phyloP scores from a whole-genome alignment of 2,797 vertebrate genomes.

The Rhabdomys pumilio region DNA sequence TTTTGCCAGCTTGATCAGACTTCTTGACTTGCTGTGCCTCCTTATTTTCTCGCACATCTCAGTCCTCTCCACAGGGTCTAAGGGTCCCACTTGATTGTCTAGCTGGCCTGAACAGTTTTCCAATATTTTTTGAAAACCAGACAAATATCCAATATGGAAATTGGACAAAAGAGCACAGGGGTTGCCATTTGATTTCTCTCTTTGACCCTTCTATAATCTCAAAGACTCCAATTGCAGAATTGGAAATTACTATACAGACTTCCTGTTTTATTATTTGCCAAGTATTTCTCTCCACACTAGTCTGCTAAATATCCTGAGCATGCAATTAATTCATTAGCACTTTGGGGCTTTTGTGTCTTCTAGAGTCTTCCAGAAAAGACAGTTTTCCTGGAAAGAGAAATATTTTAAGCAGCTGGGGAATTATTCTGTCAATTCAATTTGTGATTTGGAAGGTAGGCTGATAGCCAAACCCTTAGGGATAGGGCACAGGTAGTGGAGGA shows the following conservation, averaged over 20 bases:
- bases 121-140: slow-evolving; percentile 20
- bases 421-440: slow-evolving; percentile 63
- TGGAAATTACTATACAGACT: slow-evolving; percentile 41
- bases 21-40: too few relatives aligned
- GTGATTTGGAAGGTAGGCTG: background rate
- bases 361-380: slow-evolving; percentile 49
- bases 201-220: background rate
- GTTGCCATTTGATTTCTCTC: background rate
- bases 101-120: background rate
- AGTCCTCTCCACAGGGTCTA: too few relatives aligned
- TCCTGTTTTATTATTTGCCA: background rate
- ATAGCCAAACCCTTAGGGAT: background rate
- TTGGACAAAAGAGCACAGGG: background rate
- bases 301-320: background rate
- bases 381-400: slow-evolving; percentile 52
- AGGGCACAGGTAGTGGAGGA: background rate
- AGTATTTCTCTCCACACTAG: background rate
- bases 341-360: background rate
- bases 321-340: background rate
- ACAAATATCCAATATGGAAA: slow-evolving; percentile 36
- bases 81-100: too few relatives aligned
- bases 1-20: too few relatives aligned
- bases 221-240: background rate
- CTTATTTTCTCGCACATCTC: too few relatives aligned
- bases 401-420: slow-evolving; percentile 9